phyloP scores from a whole-genome alignment of 53 echinoderm and acorn worm genomes.

The Holothuria leucospilota region DNA sequence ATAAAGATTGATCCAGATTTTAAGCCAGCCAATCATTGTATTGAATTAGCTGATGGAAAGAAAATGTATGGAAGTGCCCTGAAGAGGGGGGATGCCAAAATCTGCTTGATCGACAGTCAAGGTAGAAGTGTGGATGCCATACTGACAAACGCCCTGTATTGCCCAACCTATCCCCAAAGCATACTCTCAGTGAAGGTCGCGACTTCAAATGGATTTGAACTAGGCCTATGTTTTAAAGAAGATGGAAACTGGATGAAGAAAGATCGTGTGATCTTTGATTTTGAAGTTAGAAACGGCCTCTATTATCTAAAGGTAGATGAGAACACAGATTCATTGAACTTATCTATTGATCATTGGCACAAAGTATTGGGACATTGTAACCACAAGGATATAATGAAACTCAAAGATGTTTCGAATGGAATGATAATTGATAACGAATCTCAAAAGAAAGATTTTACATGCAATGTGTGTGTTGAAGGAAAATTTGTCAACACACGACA shows the following conservation, averaged over 20 bases:
- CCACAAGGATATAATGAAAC: slow-evolving; percentile 37
- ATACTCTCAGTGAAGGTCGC: slow-evolving; percentile 55
- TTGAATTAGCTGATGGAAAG: slow-evolving; percentile 45
- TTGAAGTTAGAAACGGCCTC: slow-evolving; percentile 16
- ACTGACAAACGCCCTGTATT: slow-evolving; percentile 31
- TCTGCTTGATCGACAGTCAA: neutral
- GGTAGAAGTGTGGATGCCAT: slow-evolving; percentile 11
- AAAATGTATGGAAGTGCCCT: slow-evolving; percentile 11
- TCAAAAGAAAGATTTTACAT: slow-evolving; percentile 9
- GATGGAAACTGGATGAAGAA: slow-evolving; percentile 34
- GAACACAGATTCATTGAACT: neutral
- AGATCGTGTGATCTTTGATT: slow-evolving; percentile 33
- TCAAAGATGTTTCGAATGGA: slow-evolving; percentile 46
- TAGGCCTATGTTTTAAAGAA: slow-evolving; percentile 2
- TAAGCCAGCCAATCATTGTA: slow-evolving; percentile 6
- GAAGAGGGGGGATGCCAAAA: slow-evolving; percentile 44
- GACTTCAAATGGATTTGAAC: slow-evolving; percentile 31
- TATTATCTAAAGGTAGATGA: slow-evolving; percentile 39
- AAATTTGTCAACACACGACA: slow-evolving; percentile 27
- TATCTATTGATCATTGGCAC: slow-evolving; percentile 40
- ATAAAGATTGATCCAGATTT: neutral
- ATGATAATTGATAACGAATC: slow-evolving; percentile 24
- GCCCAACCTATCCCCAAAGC: slow-evolving; percentile 39
- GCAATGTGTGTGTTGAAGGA: slow-evolving; percentile 40
- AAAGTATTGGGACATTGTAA: slow-evolving; percentile 62